phyloP scores from a whole-genome alignment of 2,888 invertebrate species.

The Latheticus oryzae region DNA sequence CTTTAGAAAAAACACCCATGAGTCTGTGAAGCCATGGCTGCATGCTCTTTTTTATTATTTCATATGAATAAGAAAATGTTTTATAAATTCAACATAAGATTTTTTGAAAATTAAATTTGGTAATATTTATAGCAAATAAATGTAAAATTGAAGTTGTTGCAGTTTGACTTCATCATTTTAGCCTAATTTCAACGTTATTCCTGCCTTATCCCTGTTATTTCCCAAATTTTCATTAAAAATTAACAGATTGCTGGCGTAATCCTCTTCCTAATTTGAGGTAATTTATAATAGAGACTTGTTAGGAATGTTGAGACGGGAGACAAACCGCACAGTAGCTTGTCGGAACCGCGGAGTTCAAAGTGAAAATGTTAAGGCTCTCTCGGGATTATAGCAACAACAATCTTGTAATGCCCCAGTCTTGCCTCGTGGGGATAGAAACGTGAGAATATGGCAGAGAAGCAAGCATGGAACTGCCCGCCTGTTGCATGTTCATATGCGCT shows the following conservation, averaged over 20 bases:
- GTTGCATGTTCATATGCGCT: slow-evolving; percentile 51
- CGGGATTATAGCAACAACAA: slow-evolving; percentile 63
- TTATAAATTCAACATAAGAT: no score
- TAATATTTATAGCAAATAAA: no score
- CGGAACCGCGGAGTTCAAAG: slow-evolving; percentile 59
- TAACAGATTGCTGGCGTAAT: slow-evolving; percentile 6
- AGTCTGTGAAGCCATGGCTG: no score
- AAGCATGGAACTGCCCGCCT: slow-evolving; percentile 59
- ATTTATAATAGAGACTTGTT: slow-evolving; percentile 36
- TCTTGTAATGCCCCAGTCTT: slow-evolving; percentile 59
- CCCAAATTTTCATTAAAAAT: slow-evolving; percentile 24
- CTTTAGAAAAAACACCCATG: no score
- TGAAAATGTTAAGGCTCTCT: slow-evolving; percentile 62
- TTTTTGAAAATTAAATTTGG: no score
- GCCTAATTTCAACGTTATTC: no score
- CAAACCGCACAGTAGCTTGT: slow-evolving; percentile 57
- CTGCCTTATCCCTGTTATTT: no score
- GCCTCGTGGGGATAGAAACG: slow-evolving; percentile 59
- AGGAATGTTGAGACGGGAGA: slow-evolving; percentile 41
- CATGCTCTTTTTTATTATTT: no score
- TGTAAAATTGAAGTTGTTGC: no score
- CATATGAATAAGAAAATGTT: no score
- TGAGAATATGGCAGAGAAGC: slow-evolving; percentile 60
- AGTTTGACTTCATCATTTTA: no score
- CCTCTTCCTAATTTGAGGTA: slow-evolving; percentile 2